Evolutionary conservation across 35 echinoderm and acorn worm genomes (phyloP).

Genomic region (Lytechinus variegatus): DNA sequence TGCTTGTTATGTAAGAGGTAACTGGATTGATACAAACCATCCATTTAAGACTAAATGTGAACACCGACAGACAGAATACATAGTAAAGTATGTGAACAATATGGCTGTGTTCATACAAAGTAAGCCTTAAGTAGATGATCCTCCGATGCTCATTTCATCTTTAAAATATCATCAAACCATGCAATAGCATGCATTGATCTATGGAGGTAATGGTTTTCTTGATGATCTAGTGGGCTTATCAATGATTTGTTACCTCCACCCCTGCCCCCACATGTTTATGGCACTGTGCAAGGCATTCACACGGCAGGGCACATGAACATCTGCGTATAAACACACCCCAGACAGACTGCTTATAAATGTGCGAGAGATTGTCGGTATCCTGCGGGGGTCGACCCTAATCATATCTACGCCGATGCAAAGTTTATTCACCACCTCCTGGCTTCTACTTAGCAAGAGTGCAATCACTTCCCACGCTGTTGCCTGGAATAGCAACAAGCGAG

Average conservation of each 20-base stretch:
- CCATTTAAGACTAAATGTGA: background rate
- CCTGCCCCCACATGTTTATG: too few relatives aligned
- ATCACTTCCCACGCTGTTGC: background rate
- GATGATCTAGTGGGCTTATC: too few relatives aligned
- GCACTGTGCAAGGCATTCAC: background rate
- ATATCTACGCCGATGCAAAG: background rate
- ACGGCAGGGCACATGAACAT: background rate
- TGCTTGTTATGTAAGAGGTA: background rate
- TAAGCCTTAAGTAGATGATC: too few relatives aligned
- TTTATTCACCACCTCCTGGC: background rate
- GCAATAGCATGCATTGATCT: too few relatives aligned
- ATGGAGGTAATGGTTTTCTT: too few relatives aligned
- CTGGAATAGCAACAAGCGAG: slow-evolving; percentile 9
- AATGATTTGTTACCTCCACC: too few relatives aligned
- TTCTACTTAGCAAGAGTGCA: background rate
- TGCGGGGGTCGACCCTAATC: background rate
- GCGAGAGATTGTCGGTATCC: background rate
- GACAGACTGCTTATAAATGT: slow-evolving; percentile 18
- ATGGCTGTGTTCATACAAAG: background rate
- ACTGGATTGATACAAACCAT: background rate
- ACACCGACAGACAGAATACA: background rate
- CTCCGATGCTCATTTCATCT: too few relatives aligned
- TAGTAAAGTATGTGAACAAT: background rate
- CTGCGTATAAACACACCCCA: background rate
- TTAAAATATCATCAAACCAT: too few relatives aligned